Evolutionary conservation across 2,113 vertebrate genomes (phyloP).

Genomic region (Corapipo altera): DNA sequence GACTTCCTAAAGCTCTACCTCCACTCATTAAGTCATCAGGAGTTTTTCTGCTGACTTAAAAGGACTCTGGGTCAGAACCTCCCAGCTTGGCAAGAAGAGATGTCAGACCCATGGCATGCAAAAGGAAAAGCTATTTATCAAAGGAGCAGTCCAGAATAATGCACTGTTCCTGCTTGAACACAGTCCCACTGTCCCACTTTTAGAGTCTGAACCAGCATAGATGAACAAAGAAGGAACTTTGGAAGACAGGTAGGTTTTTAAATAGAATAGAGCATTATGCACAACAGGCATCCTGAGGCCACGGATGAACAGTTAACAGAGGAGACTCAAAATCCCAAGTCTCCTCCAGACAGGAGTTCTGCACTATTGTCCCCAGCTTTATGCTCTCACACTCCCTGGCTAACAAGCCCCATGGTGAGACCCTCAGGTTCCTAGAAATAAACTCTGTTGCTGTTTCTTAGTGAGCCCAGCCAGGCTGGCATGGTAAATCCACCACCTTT

Average conservation of each 20-base stretch:
- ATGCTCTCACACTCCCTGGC: neutral
- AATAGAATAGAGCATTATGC: neutral
- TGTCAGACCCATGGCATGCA: neutral
- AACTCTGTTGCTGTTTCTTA: neutral
- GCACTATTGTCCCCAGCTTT: accelerated
- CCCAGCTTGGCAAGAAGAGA: neutral
- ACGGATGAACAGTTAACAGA: neutral
- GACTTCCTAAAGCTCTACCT: neutral
- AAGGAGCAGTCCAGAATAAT: neutral
- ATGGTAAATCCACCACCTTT: neutral
- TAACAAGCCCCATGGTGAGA: accelerated
- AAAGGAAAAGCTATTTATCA: neutral
- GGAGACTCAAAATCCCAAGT: neutral
- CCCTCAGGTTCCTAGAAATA: neutral
- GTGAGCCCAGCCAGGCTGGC: neutral
- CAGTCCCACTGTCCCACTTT: neutral
- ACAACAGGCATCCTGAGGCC: neutral
- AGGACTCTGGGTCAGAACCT: neutral
- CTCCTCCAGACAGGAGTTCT: neutral
- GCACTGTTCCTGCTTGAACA: neutral
- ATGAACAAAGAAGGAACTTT: neutral
- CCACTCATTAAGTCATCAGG: neutral
- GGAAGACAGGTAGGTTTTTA: neutral
- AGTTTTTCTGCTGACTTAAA: neutral
- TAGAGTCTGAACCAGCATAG: neutral